Percentiles rank a stretch among this genome's conserved stretches.
These are phyloP conservation scores for Phoxinus phoxinus DNA, from an alignment of 2,113 vertebrate species.

Conservation along the genomic window DNA sequence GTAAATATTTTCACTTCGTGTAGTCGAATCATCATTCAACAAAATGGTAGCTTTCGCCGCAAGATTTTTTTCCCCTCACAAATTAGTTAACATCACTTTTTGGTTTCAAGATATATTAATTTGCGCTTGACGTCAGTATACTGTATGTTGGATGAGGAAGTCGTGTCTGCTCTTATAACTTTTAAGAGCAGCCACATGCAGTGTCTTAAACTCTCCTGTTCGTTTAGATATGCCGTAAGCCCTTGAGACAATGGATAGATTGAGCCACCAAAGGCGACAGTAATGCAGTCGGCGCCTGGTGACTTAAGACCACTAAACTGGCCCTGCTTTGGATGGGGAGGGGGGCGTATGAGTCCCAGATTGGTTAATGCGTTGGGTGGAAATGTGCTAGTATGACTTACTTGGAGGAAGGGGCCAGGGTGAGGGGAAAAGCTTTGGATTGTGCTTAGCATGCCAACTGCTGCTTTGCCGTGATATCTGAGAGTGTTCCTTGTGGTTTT, in stretches of 20 bases:
- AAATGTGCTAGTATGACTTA: conserved; percentile 32
- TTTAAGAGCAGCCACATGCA: conserved; percentile 40
- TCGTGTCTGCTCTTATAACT: neutral
- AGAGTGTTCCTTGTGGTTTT: conserved; percentile 21
- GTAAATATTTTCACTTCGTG: conserved; percentile 42
- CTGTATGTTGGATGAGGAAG: neutral
- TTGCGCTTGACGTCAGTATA: neutral
- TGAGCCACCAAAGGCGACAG: conserved; percentile 48
- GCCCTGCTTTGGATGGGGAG: neutral
- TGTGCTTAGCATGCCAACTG: neutral
- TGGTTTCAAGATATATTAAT: neutral
- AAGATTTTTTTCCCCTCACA: neutral
- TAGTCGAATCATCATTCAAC: conserved; percentile 4
- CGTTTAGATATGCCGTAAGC: conserved; percentile 52
- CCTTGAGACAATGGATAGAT: conserved; percentile 52
- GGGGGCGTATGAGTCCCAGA: conserved; percentile 41
- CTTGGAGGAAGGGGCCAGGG: conserved; percentile 5
- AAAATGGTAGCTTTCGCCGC: neutral
- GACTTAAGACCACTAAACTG: conserved; percentile 43
- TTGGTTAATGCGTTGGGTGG: conserved; percentile 48
- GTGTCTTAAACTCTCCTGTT: conserved; percentile 52
- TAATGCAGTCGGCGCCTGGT: conserved; percentile 25
- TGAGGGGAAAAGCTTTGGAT: conserved; percentile 11
- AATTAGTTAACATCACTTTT: neutral
- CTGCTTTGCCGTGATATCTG: neutral